Percentiles rank a stretch among this genome's conserved stretches.
phyloP scores from a whole-genome alignment of 2,888 invertebrate genomes.

The Cephus nigrinus region DNA sequence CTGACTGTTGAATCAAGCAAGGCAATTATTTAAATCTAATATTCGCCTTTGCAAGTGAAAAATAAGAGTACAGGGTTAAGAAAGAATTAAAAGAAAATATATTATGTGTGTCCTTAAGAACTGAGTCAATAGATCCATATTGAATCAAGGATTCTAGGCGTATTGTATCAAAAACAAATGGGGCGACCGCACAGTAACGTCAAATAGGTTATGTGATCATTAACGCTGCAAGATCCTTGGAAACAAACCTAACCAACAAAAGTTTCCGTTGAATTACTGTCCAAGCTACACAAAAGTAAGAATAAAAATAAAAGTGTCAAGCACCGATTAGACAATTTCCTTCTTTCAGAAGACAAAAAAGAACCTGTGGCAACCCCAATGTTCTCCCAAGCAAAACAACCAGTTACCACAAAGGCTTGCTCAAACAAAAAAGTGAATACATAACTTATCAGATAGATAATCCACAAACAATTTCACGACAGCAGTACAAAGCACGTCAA shows the following conservation, averaged over 20 bases:
- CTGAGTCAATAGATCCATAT: not conserved
- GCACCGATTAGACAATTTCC: not conserved
- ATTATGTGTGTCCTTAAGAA: not conserved
- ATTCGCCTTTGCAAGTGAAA: not conserved
- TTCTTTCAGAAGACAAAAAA: not conserved
- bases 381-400: not conserved
- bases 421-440: not conserved
- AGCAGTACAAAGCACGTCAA: not conserved
- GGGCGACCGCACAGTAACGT: not conserved
- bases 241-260: no score
- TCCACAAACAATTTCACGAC: not conserved
- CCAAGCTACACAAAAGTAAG: no score
- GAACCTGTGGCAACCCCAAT: not conserved
- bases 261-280: no score
- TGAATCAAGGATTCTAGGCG: not conserved
- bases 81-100: not conserved
- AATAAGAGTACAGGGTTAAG: not conserved
- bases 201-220: not conserved
- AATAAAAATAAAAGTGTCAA: not conserved
- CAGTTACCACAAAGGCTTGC: not conserved
- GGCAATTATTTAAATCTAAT: not conserved
- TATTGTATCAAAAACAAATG: not conserved
- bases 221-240: no score
- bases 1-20: not conserved
- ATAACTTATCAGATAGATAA: not conserved